phyloP scores from a whole-genome alignment of 2,797 vertebrate genomes.

The Cichlasoma orientale region DNA sequence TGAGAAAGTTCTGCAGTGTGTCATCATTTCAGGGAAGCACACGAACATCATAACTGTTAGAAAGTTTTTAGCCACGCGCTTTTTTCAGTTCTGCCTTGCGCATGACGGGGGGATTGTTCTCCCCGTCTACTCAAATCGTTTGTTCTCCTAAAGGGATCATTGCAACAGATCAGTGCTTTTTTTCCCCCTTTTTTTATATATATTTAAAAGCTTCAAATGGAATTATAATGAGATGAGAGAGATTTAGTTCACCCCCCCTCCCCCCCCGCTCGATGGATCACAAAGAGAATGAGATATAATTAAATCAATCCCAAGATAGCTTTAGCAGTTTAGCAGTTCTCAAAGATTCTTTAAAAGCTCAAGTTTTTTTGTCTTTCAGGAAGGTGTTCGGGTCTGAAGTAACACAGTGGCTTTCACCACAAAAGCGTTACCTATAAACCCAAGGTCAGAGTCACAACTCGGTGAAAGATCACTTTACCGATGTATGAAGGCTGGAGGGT shows the following conservation, averaged over 20 bases:
- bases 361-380: not conserved
- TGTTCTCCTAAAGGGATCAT: conserved; percentile 3
- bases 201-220: conserved; percentile 28
- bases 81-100: not conserved
- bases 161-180: conserved; percentile 17
- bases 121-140: not conserved
- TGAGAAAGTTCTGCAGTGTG: not conserved
- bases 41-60: not conserved
- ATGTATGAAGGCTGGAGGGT: not conserved
- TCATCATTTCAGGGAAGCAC: fast-evolving
- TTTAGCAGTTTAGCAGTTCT: conserved; percentile 21
- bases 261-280: conserved; percentile 4
- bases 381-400: conserved; percentile 17
- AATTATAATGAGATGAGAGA: conserved; percentile 39
- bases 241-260: conserved; percentile 33
- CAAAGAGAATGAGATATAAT: conserved; percentile 51
- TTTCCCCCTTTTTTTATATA: too few species aligned
- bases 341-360: not conserved
- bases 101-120: not conserved
- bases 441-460: not conserved
- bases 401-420: not conserved
- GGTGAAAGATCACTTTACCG: not conserved
- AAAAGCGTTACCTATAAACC: not conserved
- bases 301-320: conserved; percentile 53
- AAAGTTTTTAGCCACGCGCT: not conserved